Base-by-base conservation (phyloP, 2,797 vertebrate species). In the Tiaroga cobitis region DNA sequence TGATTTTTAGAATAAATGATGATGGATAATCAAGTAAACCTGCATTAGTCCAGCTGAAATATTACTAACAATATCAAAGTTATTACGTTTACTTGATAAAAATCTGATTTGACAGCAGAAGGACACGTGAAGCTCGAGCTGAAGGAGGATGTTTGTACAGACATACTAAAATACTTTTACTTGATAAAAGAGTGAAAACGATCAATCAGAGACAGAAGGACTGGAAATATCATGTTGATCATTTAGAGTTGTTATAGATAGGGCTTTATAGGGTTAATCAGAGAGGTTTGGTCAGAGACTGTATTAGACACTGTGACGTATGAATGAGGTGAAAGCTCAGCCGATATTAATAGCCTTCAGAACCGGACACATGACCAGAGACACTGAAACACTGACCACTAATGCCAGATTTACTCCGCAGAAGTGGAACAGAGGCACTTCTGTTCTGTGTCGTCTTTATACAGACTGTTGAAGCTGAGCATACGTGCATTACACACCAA, bases 241-340 rank as follows among this genome's bases (percentile, higher is more conserved):
- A 26, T 49, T 63, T 43, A 11, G 43, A 46, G 43, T 11, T 3
- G 0, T 46, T 46, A 16, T 63, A 51, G 34, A 75, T 7, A 16
- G n/a, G 69, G 67, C 8, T 19, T 21, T 11, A 68, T 24, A 29
- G 41, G n/a, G 70, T 74, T 74, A 18, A 51, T 21, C 32, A 46
- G 69, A 59, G 51, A 37, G 69, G 39, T 49, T 15, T 34, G 43
- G 8, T 56, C 49, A 70, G 37, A 41, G 9, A 21, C 10, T 78
- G 70, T 70, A 21, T 78, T 70, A 32, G 15, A 39, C 8, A 43
- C 32, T 16, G 19, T 51, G 21, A 32, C 6, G 32, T 46, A 41
- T n/a, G 51, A 88, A 86, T 0, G 24, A 73, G 91, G 91, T 87
- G 69, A 93, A 91, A 92, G 91, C 86, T 94, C 61, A 67, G 78